Base-by-base conservation (phyloP, 2,113 vertebrate species). In the Piaya cayana region DNA sequence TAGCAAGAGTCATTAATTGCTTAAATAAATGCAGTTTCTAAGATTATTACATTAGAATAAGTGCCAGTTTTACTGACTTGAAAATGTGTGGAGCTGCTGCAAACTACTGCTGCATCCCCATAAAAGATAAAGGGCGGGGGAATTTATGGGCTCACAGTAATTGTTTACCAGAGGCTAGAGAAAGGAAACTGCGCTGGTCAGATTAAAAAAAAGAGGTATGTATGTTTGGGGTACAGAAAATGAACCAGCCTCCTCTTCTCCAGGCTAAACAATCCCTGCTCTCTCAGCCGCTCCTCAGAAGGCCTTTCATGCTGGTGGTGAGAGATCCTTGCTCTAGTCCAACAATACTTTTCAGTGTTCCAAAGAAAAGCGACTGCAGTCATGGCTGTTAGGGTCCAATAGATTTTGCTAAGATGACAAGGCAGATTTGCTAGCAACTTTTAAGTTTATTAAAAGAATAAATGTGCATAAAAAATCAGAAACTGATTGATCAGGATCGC, bases 11-110 rank as follows among this genome's bases (percentile, higher is more conserved):
- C 88, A 92, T 83, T 94, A 93, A 88, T 71, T 53, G 52, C 79
- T 90, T 83, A 88, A 92, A 94, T 80, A 94, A 92, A 92, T 95
- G 68, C 43, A 47, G 27, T 86, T 94, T 88, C 93, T 92, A 81
- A 90, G 82, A 91, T 83, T 90, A 94, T 93, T 94, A 65, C 62
- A 63, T 89, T 88, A 93, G 82, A 90, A 6, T 62, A 88, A 92
- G 52, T 88, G 43, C 53, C 2, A 1, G 30, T 93, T 96, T 95
- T 92, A 96, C 47, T 78, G 55, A 86, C 79, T 86, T n/a, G 32
- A 68, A 86, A 83, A 93, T 56, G 21, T 36, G 52, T 60, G 56
- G 60, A 96, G 72, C 43, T 96, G 79, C 75, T 83, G 55, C 17
- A 5, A 90, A 77, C 60, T 83, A 19, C 63, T 83, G 60, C 52